These are phyloP conservation scores for Chelmon rostratus DNA, from an alignment of 2,797 vertebrate species.

Conservation along the genomic window DNA sequence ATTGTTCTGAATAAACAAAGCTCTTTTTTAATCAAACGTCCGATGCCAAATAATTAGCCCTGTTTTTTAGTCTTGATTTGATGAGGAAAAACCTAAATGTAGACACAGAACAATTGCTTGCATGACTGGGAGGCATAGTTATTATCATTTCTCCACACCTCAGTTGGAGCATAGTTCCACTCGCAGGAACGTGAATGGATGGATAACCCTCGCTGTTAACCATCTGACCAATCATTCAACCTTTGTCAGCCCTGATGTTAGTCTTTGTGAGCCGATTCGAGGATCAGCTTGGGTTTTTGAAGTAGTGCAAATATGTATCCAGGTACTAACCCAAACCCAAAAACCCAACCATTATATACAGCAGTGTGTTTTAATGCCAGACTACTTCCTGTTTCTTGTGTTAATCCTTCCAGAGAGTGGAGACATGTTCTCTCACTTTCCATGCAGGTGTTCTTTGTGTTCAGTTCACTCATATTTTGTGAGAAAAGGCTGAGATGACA, in stretches of 20 bases:
- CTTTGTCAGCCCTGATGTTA: not conserved
- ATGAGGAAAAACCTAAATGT: not conserved
- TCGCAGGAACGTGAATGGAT: not conserved
- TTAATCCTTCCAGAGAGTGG: slow-evolving; percentile 3
- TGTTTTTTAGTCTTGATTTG: not conserved
- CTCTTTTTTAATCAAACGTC: not conserved
- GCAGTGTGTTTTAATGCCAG: not conserved
- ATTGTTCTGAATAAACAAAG: not conserved
- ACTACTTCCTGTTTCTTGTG: not conserved
- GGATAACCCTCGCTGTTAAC: not conserved
- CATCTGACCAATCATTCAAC: not conserved
- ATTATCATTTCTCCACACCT: not conserved
- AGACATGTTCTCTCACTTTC: slow-evolving; percentile 12
- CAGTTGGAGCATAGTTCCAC: not conserved
- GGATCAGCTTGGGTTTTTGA: not conserved
- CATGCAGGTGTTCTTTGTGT: slow-evolving; percentile 33
- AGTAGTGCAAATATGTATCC: not conserved
- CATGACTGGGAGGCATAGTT: not conserved
- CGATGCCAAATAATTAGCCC: not conserved
- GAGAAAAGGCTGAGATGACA: slow-evolving; percentile 55
- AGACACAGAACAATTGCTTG: not conserved
- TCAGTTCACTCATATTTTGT: slow-evolving; percentile 36
- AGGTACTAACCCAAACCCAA: not conserved
- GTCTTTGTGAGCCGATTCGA: not conserved
- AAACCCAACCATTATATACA: not conserved